These are phyloP conservation scores for Melanotaenia parkinsoni DNA, from an alignment of 2,797 vertebrate species.

Conservation along the genomic window DNA sequence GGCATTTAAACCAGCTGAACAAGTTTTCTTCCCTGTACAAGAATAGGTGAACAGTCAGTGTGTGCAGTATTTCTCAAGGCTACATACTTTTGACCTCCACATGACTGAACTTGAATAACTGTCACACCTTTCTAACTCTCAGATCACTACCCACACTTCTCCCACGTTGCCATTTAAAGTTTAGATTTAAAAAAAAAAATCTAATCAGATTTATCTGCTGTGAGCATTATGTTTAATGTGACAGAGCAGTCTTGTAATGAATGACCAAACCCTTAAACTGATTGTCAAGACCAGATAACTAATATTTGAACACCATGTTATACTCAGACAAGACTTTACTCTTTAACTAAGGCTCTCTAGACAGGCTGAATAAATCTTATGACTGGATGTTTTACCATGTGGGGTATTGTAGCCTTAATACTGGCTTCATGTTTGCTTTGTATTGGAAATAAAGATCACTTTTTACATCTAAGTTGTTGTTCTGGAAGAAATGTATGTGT, in stretches of 20 bases:
- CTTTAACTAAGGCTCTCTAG: conserved; percentile 5
- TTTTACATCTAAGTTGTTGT: not conserved
- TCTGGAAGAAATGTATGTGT: not conserved
- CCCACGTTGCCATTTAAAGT: not conserved
- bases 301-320: not conserved
- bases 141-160: not conserved
- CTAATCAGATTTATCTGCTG: not conserved
- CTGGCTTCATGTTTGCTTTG: not conserved
- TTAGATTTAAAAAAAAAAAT: not conserved
- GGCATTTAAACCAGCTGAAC: conserved; percentile 8
- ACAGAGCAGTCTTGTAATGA: not conserved
- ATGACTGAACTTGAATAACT: not conserved
- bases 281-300: conserved; percentile 20
- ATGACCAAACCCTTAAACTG: conserved; percentile 3
- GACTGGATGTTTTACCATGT: conserved; percentile 13
- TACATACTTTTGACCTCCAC: not conserved
- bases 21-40: not conserved
- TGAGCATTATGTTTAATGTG: not conserved
- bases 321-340: conserved; percentile 7
- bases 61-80: not conserved
- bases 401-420: not conserved
- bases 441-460: not conserved
- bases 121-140: not conserved
- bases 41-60: not conserved
- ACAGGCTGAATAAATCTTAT: conserved; percentile 7